Conservation (phyloP, 2,113 vertebrate genomes). For the Verasper variegatus region DNA sequence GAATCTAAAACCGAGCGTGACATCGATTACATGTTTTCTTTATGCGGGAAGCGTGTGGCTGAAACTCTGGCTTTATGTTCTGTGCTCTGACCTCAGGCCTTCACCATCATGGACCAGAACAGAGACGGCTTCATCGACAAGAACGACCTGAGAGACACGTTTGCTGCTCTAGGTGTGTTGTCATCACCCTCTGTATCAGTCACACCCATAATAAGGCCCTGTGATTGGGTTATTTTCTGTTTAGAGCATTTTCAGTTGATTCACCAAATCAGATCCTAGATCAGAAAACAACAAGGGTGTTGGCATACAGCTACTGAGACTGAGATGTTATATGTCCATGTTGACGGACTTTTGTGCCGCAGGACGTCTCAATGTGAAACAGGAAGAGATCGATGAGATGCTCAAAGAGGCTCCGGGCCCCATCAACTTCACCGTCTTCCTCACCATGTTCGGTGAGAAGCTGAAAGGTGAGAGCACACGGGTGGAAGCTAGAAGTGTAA, state of each 20-base stretch:
- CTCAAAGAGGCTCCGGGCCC: conserved; percentile 94
- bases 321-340: neutral
- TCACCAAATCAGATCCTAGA: too few relatives aligned
- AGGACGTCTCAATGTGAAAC: conserved; percentile 96
- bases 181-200: neutral
- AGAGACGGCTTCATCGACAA: conserved; percentile 97
- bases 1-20: neutral
- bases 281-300: too few relatives aligned
- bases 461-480: conserved; percentile 86
- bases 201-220: neutral
- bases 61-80: neutral
- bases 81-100: conserved; percentile 82
- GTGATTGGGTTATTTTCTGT: too few relatives aligned
- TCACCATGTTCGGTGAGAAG: conserved; percentile 98
- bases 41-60: neutral
- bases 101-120: conserved; percentile 99
- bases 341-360: neutral
- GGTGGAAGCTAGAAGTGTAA: neutral
- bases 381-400: conserved; percentile 96
- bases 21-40: neutral
- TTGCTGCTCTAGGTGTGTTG: conserved; percentile 90
- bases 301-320: too few relatives aligned
- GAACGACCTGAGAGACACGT: conserved; percentile 94
- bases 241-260: too few relatives aligned
- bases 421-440: conserved; percentile 95